Percentiles rank a stretch among this genome's conserved stretches.
Evolutionary conservation across 1,140 invertebrate genomes (phyloP).

Genomic region (Apocrypta bakeri): DNA sequence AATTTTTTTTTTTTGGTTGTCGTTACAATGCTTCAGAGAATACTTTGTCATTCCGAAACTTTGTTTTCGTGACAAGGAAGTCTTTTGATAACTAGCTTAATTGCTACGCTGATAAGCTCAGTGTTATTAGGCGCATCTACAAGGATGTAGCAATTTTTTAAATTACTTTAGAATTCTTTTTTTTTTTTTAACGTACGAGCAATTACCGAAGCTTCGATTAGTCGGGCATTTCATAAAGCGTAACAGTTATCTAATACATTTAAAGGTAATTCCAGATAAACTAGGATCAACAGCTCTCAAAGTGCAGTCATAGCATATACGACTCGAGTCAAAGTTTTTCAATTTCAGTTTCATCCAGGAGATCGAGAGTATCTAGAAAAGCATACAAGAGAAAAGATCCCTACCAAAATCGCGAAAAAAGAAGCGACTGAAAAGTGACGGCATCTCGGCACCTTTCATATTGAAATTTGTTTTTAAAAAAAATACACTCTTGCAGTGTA

Average conservation of each 20-base stretch:
- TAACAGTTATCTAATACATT: background rate
- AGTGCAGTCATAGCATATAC: background rate
- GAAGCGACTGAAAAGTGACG: too few relatives aligned
- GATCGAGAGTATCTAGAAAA: background rate
- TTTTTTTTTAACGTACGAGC: too few relatives aligned
- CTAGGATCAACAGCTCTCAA: too few relatives aligned
- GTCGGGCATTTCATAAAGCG: background rate
- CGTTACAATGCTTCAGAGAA: too few relatives aligned
- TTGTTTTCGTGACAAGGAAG: too few relatives aligned
- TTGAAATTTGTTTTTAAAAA: background rate
- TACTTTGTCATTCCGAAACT: too few relatives aligned
- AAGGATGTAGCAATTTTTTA: too few relatives aligned
- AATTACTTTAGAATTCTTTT: too few relatives aligned
- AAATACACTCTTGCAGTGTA: background rate
- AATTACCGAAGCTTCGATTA: background rate
- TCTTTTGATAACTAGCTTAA: too few relatives aligned
- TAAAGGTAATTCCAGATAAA: background rate
- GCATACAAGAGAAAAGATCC: background rate
- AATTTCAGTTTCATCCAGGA: background rate
- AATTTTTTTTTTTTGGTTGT: too few relatives aligned
- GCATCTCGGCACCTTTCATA: background rate
- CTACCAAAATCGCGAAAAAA: background rate
- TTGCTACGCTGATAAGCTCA: too few relatives aligned
- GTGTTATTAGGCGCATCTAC: too few relatives aligned
- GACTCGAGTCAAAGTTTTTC: background rate